Base-by-base conservation (phyloP, 2,113 vertebrate genomes). In the Nerophis lumbriciformis region DNA sequence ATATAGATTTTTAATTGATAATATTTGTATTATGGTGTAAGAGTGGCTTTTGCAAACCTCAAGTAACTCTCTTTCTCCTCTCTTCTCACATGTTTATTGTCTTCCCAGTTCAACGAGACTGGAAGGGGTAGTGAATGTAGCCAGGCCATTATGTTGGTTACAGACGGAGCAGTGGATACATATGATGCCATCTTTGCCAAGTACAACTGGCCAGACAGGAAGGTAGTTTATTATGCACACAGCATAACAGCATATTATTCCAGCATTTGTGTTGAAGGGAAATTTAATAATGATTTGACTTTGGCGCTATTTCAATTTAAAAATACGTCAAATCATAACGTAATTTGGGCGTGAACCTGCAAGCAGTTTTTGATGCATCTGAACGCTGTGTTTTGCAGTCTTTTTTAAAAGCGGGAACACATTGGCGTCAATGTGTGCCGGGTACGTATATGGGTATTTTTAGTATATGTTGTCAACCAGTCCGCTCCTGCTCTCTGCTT, bases 91-190 rank as follows among this genome's bases (percentile, higher is more conserved):
- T 13, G 62, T 48, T 65, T 9, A 53, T 35, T 59, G 63, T 66
- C 0, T 66, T 44, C 74, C 54, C 83, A 98, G 96, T 98, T 96
- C 85, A 99, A 98, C 66, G 92, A 95, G 80, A 98, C 96, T 0
- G 97, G 96, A 58, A 92, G 96, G 78, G 97, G 97, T 7, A 99
- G 97, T 65, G 93, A 93, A 72, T 99, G 97, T 73, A 99, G 95
- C 82, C 95, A 99, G 78, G 97, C 96, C 72, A 98, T 99, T 80
- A 99, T 99, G 97, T 66, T 98, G 80, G 93, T 99, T 81, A 98
- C 97, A 1, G 97, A 99, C 65, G 97, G 97, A 59, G 97, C 97
- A 1, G 95, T 97, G 82, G 94, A 99, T 79, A 98, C 95, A 1
- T 99, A 98, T 0, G 94, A 98, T 14, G 85, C 93, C 8, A 94